A percentile compares a stretch with the other conserved stretches of the same genome.
phyloP scores from a whole-genome alignment of 2,113 vertebrate species.

The Callaeas wilsoni region DNA sequence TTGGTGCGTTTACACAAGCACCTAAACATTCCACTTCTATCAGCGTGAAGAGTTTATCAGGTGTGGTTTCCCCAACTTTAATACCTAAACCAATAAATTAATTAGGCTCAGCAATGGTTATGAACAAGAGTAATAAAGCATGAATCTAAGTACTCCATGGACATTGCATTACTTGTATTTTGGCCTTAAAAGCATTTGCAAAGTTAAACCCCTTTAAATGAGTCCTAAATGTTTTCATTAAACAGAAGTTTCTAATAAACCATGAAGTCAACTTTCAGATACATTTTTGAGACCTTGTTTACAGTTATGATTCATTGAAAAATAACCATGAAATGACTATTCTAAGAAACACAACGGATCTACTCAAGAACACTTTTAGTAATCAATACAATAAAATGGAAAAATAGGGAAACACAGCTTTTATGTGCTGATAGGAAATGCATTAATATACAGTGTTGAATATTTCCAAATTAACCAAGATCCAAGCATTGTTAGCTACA shows the following conservation, averaged over 20 bases:
- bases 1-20: slow-evolving; percentile 96
- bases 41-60: slow-evolving; percentile 93
- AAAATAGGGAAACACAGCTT: neutral
- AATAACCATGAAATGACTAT: neutral
- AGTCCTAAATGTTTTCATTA: neutral
- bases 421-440: neutral
- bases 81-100: slow-evolving; percentile 80
- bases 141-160: neutral
- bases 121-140: neutral
- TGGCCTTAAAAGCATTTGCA: neutral
- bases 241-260: neutral
- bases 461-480: neutral
- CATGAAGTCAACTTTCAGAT: neutral
- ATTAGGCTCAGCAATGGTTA: neutral
- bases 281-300: neutral
- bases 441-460: neutral
- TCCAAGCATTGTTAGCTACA: neutral
- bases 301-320: neutral
- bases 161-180: neutral
- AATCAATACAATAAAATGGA: neutral
- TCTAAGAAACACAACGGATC: neutral
- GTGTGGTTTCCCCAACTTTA: slow-evolving; percentile 91
- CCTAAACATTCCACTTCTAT: slow-evolving; percentile 96
- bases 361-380: neutral
- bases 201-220: neutral